Evolutionary conservation across 2,888 invertebrate genomes (phyloP).

Genomic region (Ochropleura plecta): DNA sequence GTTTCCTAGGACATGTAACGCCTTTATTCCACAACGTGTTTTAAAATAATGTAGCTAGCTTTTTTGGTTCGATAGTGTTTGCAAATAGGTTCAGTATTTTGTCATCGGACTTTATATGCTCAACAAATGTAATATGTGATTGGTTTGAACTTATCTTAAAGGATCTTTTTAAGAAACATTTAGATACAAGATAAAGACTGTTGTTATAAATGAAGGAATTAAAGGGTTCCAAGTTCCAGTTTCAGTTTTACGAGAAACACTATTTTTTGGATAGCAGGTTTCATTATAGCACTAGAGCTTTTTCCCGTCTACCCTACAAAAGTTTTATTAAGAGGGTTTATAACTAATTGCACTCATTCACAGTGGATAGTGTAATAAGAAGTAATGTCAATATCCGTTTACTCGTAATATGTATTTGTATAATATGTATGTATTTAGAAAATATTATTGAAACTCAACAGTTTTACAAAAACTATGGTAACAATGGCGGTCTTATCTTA

Average conservation of each 20-base stretch:
- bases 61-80: neutral
- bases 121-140: neutral
- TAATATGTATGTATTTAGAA: neutral
- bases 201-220: neutral
- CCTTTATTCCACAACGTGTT: conserved; percentile 48
- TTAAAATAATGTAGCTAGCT: conserved; percentile 6
- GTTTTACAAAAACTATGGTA: no score
- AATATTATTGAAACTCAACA: neutral
- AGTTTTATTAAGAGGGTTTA: neutral
- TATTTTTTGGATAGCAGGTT: neutral
- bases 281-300: neutral
- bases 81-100: neutral
- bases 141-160: neutral
- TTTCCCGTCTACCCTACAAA: conserved; percentile 13
- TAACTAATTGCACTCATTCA: neutral
- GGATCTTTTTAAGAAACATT: neutral
- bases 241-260: neutral
- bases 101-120: neutral
- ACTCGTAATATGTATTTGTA: no score
- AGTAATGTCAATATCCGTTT: neutral
- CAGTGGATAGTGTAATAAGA: neutral
- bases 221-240: no score
- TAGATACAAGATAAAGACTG: neutral
- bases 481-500: no score
- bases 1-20: conserved; percentile 56